Base-by-base conservation (phyloP, 2,113 vertebrate species). In the Lates calcarifer region DNA sequence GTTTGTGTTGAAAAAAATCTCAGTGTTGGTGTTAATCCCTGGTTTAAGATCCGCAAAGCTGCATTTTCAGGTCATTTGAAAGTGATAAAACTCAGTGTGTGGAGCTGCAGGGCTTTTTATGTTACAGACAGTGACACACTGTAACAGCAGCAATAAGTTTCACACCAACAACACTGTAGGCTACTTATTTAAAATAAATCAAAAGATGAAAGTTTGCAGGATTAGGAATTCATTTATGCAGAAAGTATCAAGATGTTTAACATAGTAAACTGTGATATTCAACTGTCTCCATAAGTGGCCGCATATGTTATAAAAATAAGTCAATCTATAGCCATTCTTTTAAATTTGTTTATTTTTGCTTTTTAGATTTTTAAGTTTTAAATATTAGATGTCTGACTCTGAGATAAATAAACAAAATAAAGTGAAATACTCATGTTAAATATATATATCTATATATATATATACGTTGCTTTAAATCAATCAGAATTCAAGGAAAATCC, bases 31-130 rank as follows among this genome's bases (percentile, higher is more conserved):
- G 82, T 72, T 81, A 89, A 89, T 89, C 87, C 88, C 81, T 41
- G 73, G 82, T 86, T 90, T 72, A 70, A 64, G 74, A 87, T 87
- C 66, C 56, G 85, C 80, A 55, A 7, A 84, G 74, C 83, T 83
- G 83, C 79, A 31, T 87, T 87, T 84, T 74, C 75, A 82, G 88
- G 74, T 90, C 70, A 45, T 71, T 81, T 73, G 26, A 66, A 74
- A 75, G 81, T 26, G 83, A 85, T 85, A 78, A 88, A 81, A 35
- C n/a, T 57, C 31, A 13, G 57, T 47, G 62, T 77, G 82, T 61
- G 68, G 12, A n/a, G 78, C 80, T 79, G 77, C 3, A 68, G 82
- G 91, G 33, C 31, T 60, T 77, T 77, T 72, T n/a, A 11, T 61
- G 69, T 66, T 4, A 7, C 60, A 31, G 10, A 31, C 45, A 5